A percentile compares a stretch with the other conserved stretches of the same genome.
Conservation (phyloP, 2,888 invertebrate genomes). For the Ochlodes sylvanus region DNA sequence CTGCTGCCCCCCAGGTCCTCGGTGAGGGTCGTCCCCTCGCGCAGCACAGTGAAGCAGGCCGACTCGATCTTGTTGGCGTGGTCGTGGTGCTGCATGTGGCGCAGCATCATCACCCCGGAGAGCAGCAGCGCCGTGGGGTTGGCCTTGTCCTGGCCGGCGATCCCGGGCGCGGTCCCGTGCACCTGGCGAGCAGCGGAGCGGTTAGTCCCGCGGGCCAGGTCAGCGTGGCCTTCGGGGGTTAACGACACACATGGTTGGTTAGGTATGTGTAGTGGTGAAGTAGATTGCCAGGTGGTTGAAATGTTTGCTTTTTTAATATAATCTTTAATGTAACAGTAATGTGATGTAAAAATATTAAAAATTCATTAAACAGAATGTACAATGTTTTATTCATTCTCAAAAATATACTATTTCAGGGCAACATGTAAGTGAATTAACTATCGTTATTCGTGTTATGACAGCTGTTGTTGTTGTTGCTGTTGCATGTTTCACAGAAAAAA, state of each 20-base stretch:
- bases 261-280: neutral
- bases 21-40: slow-evolving; percentile 92
- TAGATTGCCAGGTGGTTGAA: no score
- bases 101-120: slow-evolving; percentile 99
- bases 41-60: slow-evolving; percentile 94
- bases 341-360: no score
- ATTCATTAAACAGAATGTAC: no score
- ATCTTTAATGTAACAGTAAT: no score
- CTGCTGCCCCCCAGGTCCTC: slow-evolving; percentile 97
- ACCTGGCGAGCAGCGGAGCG: slow-evolving; percentile 87
- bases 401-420: no score
- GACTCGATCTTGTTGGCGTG: slow-evolving; percentile 92
- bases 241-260: slow-evolving; percentile 5
- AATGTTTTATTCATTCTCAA: no score
- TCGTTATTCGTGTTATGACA: no score
- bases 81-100: slow-evolving; percentile 91
- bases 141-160: slow-evolving; percentile 98
- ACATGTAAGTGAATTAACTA: no score
- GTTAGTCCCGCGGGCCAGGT: slow-evolving; percentile 28
- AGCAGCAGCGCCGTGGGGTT: slow-evolving; percentile 98
- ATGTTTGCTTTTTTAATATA: no score
- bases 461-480: no score
- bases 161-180: slow-evolving; percentile 98
- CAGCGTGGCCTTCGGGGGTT: neutral
- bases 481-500: no score